Percentiles rank a stretch among this genome's conserved stretches.
Conservation (phyloP, 1,140 invertebrate genomes). For the Eupristina koningsbergeri region DNA sequence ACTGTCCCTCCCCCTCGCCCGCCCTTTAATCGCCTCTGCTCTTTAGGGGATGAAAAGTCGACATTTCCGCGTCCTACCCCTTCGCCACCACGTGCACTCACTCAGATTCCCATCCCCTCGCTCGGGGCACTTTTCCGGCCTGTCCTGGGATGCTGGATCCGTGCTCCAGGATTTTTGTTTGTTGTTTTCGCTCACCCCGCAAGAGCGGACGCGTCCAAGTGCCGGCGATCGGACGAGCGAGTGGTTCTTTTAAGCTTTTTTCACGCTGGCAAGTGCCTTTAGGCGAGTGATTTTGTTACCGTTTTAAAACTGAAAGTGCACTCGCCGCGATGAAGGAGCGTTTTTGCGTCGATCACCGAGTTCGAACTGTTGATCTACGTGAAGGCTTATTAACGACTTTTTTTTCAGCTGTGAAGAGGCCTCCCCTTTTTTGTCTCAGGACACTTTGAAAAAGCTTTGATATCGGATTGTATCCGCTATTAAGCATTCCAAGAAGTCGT, state of each 20-base stretch:
- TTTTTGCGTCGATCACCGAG: not conserved
- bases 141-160: not conserved
- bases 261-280: not conserved
- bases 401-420: not conserved
- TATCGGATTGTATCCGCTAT: not conserved
- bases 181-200: slow-evolving; percentile 19
- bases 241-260: not conserved
- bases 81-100: not conserved
- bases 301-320: slow-evolving; percentile 5
- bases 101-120: not conserved
- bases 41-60: not conserved
- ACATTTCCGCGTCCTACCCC: slow-evolving; percentile 10
- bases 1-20: slow-evolving; percentile 13
- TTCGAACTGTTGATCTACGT: slow-evolving; percentile 7
- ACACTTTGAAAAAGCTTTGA: not conserved
- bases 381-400: slow-evolving; percentile 7
- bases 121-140: not conserved
- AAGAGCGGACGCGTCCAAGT: slow-evolving; percentile 22
- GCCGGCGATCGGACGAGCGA: not conserved
- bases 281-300: slow-evolving; percentile 5
- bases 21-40: not conserved
- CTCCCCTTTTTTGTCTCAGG: not conserved
- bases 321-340: not conserved
- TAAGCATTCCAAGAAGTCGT: not conserved
- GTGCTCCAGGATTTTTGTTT: slow-evolving; percentile 9